Conservation (phyloP, 2,888 invertebrate species). For the Synergus gifuensis region DNA sequence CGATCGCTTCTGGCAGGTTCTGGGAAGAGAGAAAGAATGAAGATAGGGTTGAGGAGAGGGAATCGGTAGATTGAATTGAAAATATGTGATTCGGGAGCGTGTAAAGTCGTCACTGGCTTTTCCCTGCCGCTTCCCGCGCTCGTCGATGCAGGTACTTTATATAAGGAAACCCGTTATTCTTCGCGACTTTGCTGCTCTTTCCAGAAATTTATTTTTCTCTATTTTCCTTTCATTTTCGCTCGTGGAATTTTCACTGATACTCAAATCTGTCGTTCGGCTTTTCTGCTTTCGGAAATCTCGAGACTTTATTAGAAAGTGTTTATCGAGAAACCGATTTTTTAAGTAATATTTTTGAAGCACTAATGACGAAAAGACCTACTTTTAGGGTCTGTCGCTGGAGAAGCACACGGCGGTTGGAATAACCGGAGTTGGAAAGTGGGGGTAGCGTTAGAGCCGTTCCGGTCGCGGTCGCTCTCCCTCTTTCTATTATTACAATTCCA, state of each 20-base stretch:
- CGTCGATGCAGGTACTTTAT: constrained; percentile 48
- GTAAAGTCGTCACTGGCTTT: constrained; percentile 69
- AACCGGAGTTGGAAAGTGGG: background rate
- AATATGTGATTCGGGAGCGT: constrained; percentile 72
- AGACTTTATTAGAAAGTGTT: too few relatives aligned
- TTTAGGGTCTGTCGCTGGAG: background rate
- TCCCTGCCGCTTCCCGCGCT: constrained; percentile 47
- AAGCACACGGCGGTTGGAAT: background rate
- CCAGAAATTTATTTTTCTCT: constrained; percentile 34
- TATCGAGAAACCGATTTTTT: too few relatives aligned
- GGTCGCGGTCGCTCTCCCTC: background rate
- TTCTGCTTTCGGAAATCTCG: background rate
- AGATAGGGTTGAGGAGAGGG: background rate
- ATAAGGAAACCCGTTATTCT: constrained; percentile 49
- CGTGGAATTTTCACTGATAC: too few relatives aligned
- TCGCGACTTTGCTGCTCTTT: constrained; percentile 48
- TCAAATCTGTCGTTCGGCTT: background rate
- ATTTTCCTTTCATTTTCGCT: background rate
- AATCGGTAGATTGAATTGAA: constrained; percentile 70
- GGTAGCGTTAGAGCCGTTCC: background rate
- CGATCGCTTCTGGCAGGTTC: constrained; percentile 58
- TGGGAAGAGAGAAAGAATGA: constrained; percentile 41
- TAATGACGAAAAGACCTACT: background rate
- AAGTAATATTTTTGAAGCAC: too few relatives aligned
- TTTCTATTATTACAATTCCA: too few relatives aligned